Conservation (phyloP, 2,797 vertebrate species). For the Rhinella marina region DNA sequence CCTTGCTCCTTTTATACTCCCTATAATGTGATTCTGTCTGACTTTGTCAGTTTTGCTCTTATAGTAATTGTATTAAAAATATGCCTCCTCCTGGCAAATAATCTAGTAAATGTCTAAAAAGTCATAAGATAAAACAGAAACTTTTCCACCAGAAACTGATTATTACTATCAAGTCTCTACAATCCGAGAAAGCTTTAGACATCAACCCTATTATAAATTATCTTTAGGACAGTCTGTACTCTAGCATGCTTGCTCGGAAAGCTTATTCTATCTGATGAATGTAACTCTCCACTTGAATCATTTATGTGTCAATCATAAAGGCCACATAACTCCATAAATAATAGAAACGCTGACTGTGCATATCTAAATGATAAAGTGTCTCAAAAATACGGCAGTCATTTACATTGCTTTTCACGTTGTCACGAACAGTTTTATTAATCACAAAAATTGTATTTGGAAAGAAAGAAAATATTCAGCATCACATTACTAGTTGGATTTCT, state of each 20-base stretch:
- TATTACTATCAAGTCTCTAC: neutral
- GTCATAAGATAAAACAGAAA: neutral
- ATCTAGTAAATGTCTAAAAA: neutral
- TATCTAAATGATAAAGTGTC: conserved; percentile 44
- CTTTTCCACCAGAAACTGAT: conserved; percentile 14
- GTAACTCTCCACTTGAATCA: conserved; percentile 55
- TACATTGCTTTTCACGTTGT: conserved; percentile 29
- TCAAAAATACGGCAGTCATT: conserved; percentile 27
- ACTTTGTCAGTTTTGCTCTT: neutral
- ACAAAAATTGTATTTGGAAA: conserved; percentile 17
- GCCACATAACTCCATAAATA: conserved; percentile 52
- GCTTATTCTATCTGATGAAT: conserved; percentile 51
- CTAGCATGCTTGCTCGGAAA: neutral
- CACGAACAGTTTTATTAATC: conserved; percentile 43
- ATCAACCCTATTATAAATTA: conserved; percentile 31
- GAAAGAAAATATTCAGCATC: conserved; percentile 5
- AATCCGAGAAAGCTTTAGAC: conserved; percentile 30
- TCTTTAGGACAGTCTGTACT: conserved; percentile 48
- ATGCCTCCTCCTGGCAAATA: neutral
- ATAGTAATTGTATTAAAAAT: conserved; percentile 1
- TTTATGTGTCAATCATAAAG: conserved; percentile 58
- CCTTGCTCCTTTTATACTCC: neutral
- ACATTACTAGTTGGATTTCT: neutral
- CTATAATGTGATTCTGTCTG: neutral
- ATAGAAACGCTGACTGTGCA: conserved; percentile 46